Percentiles rank a stretch among this genome's conserved stretches.
Evolutionary conservation across 23 tunicate genomes (phyloP).

Genomic region (Styela plicata): DNA sequence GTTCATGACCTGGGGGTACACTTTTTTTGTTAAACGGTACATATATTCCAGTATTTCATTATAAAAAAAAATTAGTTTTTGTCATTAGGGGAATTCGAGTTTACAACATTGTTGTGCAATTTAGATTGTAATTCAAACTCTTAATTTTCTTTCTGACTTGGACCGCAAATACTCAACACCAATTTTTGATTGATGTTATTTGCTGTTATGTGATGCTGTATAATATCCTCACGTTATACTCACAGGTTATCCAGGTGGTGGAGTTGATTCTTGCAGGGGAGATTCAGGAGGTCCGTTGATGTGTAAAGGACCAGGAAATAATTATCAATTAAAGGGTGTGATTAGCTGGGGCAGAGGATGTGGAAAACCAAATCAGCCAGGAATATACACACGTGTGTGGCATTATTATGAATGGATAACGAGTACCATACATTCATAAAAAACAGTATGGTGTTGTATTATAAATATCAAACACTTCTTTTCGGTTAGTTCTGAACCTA

Average conservation of each 20-base stretch:
- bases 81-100: too few relatives aligned
- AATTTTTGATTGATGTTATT: background rate
- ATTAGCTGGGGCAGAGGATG: slow-evolving; percentile 85
- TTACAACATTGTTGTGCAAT: too few relatives aligned
- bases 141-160: too few relatives aligned
- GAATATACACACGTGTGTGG: slow-evolving; percentile 71
- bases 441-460: slow-evolving; percentile 3
- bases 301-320: slow-evolving; percentile 42
- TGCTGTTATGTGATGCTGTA: background rate
- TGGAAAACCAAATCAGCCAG: slow-evolving; percentile 64
- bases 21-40: too few relatives aligned
- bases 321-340: slow-evolving; percentile 44
- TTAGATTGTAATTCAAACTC: too few relatives aligned
- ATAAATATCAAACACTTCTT: too few relatives aligned
- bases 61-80: too few relatives aligned
- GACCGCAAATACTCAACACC: background rate
- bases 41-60: too few relatives aligned
- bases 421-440: background rate
- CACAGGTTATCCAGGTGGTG: slow-evolving; percentile 64
- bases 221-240: too few relatives aligned
- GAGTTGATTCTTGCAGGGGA: slow-evolving; percentile 77
- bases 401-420: slow-evolving; percentile 61
- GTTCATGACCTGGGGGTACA: too few relatives aligned
- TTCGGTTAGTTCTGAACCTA: too few relatives aligned
- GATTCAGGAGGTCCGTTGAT: slow-evolving; percentile 87